A percentile compares a stretch with the other conserved stretches of the same genome.
Evolutionary conservation across 2,113 vertebrate genomes (phyloP).

Genomic region (Sardina pilchardus): DNA sequence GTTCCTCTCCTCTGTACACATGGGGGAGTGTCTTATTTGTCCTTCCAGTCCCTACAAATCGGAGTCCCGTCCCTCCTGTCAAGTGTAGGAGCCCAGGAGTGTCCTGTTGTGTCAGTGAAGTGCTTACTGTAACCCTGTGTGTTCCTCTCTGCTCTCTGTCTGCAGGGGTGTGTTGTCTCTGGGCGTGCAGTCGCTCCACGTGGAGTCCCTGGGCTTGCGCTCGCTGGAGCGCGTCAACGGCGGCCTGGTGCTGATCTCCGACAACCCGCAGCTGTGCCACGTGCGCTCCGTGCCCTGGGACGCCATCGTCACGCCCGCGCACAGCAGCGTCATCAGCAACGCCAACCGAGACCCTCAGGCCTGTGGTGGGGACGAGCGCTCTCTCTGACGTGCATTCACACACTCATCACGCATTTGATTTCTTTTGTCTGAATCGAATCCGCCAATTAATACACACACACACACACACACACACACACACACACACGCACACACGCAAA

Average conservation of each 20-base stretch:
- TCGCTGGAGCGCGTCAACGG: conserved; percentile 86
- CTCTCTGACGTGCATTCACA: background rate
- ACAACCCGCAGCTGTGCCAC: conserved; percentile 86
- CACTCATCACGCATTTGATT: no score
- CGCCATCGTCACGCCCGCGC: conserved; percentile 76
- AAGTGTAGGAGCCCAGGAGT: no score
- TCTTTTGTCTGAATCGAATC: no score
- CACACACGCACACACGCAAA: background rate
- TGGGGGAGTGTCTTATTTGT: no score
- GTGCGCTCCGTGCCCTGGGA: conserved; percentile 82
- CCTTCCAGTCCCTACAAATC: no score
- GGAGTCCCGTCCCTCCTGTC: background rate
- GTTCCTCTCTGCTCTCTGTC: background rate
- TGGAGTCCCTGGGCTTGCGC: conserved; percentile 84
- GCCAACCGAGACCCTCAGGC: conserved; percentile 73
- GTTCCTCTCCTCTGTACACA: no score
- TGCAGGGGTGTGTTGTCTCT: conserved; percentile 89
- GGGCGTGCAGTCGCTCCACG: conserved; percentile 80
- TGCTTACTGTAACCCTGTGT: background rate
- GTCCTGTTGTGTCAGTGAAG: no score
- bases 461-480: background rate
- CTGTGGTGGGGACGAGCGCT: conserved; percentile 76
- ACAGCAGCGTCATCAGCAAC: conserved; percentile 81
- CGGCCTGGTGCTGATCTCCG: conserved; percentile 86
- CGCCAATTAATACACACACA: no score